Conservation (phyloP, 2,888 invertebrate species). For the Ditula angustiorana region DNA sequence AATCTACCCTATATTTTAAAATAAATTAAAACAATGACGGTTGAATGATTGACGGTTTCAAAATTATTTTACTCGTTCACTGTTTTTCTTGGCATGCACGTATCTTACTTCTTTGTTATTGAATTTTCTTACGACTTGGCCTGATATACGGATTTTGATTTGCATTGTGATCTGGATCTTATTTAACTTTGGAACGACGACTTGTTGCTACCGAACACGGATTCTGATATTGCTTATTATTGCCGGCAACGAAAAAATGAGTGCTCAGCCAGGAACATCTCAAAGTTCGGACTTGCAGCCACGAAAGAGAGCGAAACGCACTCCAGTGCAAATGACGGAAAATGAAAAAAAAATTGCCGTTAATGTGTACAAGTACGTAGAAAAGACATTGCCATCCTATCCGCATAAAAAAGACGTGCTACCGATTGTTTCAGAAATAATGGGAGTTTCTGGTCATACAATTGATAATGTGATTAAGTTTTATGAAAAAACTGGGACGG, state of each 20-base stretch:
- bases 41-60: too few species aligned
- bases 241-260: neutral
- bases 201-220: too few species aligned
- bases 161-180: neutral
- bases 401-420: too few species aligned
- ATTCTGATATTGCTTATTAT: neutral
- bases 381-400: constrained; percentile 4
- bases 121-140: neutral
- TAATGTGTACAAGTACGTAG: constrained; percentile 10
- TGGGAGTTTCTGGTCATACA: too few species aligned
- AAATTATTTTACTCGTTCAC: too few species aligned
- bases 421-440: too few species aligned
- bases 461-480: neutral
- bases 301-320: neutral
- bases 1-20: too few species aligned
- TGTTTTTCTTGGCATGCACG: too few species aligned
- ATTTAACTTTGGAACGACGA: neutral
- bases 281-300: neutral
- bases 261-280: constrained; percentile 1
- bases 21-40: too few species aligned
- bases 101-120: too few species aligned
- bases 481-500: neutral
- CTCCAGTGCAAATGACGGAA: constrained; percentile 1
- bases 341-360: constrained; percentile 2
- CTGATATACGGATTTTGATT: neutral